A percentile compares a stretch with the other conserved stretches of the same genome.
Evolutionary conservation across 2,888 invertebrate genomes (phyloP).

Genomic region (Drosophila cracens): DNA sequence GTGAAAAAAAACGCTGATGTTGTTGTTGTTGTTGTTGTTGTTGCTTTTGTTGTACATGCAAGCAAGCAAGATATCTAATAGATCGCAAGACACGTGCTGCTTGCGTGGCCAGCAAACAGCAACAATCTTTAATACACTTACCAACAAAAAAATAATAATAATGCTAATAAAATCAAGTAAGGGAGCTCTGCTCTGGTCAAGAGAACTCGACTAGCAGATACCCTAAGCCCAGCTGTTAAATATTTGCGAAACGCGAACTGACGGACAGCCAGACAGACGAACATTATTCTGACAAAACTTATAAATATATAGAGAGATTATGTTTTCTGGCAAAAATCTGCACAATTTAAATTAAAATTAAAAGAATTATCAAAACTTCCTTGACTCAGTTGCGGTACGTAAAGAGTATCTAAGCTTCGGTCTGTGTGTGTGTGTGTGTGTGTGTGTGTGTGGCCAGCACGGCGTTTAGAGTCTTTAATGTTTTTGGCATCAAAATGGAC

Average conservation of each 20-base stretch:
- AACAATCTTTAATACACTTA: slow-evolving; percentile 19
- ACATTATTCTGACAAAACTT: no score
- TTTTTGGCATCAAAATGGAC: slow-evolving; percentile 31
- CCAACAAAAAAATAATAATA: neutral
- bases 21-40: slow-evolving; percentile 5
- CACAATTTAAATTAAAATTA: neutral
- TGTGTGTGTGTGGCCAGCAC: neutral
- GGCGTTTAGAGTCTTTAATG: slow-evolving; percentile 23
- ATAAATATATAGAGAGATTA: neutral
- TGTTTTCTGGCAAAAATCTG: neutral
- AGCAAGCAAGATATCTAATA: slow-evolving; percentile 25
- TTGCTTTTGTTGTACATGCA: neutral
- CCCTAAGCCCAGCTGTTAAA: neutral
- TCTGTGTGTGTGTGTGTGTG: neutral
- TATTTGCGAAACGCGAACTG: neutral
- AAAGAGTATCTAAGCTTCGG: slow-evolving; percentile 10
- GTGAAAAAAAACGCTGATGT: slow-evolving; percentile 9
- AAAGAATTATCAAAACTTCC: neutral
- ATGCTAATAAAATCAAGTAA: neutral
- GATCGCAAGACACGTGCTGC: slow-evolving; percentile 42
- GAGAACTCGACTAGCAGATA: neutral
- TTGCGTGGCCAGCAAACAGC: slow-evolving; percentile 9
- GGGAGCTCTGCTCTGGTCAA: neutral
- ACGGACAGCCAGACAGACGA: neutral
- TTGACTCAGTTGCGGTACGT: neutral